Evolutionary conservation across 2,113 vertebrate species (phyloP).

Genomic region (Oxyruncus cristatus): DNA sequence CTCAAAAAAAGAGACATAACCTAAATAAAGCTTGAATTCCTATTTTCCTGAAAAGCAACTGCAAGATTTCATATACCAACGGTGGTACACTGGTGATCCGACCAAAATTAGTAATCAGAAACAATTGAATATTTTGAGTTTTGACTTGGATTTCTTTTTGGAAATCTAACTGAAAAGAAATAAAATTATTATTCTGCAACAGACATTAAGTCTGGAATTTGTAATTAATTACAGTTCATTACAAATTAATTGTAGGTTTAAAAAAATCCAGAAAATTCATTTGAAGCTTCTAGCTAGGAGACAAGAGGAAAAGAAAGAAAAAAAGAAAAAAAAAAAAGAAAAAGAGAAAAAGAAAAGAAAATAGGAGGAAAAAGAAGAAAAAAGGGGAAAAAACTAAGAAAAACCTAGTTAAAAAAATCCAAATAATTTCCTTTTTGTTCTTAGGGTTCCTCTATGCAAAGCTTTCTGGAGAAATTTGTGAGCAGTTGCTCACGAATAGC

Average conservation of each 20-base stretch:
- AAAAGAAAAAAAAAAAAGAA: background rate
- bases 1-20: background rate
- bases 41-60: background rate
- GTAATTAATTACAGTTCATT: background rate
- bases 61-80: background rate
- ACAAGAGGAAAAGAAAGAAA: background rate
- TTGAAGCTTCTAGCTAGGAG: background rate
- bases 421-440: background rate
- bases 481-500: background rate
- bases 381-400: background rate
- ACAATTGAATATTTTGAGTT: background rate
- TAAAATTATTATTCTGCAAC: background rate
- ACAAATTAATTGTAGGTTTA: background rate
- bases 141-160: background rate
- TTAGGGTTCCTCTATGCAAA: background rate
- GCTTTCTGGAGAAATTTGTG: too few relatives aligned
- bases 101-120: background rate
- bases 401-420: background rate
- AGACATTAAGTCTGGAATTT: background rate
- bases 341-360: too few relatives aligned
- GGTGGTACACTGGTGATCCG: background rate
- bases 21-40: background rate
- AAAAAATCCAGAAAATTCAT: background rate
- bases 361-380: rapidly evolving
- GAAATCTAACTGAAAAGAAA: background rate